Percentiles rank a stretch among this genome's conserved stretches.
Conservation (phyloP, 2,888 invertebrate genomes). For the Cheilosia urbana region DNA sequence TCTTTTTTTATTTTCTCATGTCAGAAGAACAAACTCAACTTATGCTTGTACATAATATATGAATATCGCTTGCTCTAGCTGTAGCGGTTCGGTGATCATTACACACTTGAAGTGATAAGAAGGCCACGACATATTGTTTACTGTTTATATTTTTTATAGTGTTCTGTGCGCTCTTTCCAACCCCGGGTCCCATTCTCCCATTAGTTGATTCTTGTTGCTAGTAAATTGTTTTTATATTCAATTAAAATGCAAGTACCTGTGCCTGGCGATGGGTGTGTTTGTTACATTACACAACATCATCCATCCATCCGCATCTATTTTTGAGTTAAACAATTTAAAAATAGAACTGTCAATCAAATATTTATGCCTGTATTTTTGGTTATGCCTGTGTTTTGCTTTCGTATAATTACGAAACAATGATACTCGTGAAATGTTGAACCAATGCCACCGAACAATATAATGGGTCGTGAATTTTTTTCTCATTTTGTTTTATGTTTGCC, state of each 20-base stretch:
- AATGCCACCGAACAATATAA: conserved; percentile 45
- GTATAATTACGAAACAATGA: conserved; percentile 55
- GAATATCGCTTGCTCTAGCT: conserved; percentile 32
- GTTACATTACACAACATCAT: not conserved
- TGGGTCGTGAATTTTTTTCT: conserved; percentile 27
- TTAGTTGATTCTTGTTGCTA: not conserved
- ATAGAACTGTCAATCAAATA: conserved; percentile 47
- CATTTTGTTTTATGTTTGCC: too few species aligned
- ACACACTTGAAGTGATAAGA: conserved; percentile 74
- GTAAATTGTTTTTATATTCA: not conserved
- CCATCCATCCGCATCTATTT: conserved; percentile 12
- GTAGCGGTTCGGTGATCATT: conserved; percentile 66
- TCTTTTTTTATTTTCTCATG: conserved; percentile 1
- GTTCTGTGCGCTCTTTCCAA: not conserved
- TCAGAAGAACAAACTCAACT: not conserved
- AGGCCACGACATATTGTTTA: conserved; percentile 72
- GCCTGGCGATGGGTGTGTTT: conserved; percentile 21
- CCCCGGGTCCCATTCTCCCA: not conserved
- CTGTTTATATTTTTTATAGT: conserved; percentile 19
- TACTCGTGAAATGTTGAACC: conserved; percentile 56
- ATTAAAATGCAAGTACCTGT: conserved; percentile 49
- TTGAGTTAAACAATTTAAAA: conserved; percentile 27
- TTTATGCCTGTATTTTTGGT: conserved; percentile 43
- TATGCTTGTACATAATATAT: not conserved
- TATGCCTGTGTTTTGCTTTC: conserved; percentile 30